Evolutionary conservation across 2,797 vertebrate species (phyloP).

Genomic region (Pseudocheirus occidentalis): DNA sequence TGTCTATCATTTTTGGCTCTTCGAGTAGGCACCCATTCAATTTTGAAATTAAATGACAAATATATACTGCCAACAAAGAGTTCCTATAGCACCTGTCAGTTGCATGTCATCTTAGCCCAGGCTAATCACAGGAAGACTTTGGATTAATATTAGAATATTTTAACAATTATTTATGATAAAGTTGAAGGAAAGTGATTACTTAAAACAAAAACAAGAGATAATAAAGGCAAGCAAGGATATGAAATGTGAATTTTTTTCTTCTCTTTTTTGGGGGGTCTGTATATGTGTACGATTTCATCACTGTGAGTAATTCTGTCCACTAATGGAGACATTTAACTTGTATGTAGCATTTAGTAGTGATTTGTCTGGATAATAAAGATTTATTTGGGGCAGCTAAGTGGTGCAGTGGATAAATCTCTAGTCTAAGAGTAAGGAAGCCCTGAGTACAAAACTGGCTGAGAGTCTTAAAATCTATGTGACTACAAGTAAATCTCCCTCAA

Average conservation of each 20-base stretch:
- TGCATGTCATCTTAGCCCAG: constrained; percentile 24
- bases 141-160: constrained; percentile 22
- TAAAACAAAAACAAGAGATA: background rate
- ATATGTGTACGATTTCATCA: background rate
- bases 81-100: background rate
- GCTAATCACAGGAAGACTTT: constrained; percentile 16
- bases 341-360: background rate
- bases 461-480: background rate
- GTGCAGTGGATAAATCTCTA: background rate
- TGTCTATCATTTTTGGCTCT: constrained; percentile 17
- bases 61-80: constrained; percentile 2
- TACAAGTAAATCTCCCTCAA: background rate
- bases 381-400: background rate
- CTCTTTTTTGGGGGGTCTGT: background rate
- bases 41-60: constrained; percentile 50
- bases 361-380: background rate
- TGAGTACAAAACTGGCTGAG: background rate
- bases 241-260: background rate
- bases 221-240: background rate
- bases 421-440: background rate
- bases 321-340: background rate
- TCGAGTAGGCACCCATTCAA: constrained; percentile 22
- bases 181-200: background rate
- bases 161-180: constrained; percentile 37
- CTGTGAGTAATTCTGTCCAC: background rate